Evolutionary conservation across 2,113 vertebrate genomes (phyloP).

Genomic region (Aix galericulata): DNA sequence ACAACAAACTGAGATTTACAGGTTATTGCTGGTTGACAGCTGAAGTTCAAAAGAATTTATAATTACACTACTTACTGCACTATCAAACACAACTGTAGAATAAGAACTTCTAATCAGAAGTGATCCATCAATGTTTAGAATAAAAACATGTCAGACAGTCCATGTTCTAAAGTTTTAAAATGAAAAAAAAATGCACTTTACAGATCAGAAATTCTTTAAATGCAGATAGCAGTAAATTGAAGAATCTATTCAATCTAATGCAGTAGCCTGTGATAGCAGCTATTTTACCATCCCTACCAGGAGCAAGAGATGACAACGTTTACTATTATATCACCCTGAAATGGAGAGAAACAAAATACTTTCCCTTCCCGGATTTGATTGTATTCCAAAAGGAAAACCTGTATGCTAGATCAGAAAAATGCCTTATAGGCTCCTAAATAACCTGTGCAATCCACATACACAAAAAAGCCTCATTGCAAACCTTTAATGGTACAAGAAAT

Average conservation of each 20-base stretch:
- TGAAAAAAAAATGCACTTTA: not conserved
- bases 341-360: not conserved
- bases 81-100: not conserved
- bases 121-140: not conserved
- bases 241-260: not conserved
- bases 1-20: not conserved
- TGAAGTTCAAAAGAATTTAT: not conserved
- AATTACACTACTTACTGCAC: not conserved
- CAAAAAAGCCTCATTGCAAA: not conserved
- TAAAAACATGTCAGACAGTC: not conserved
- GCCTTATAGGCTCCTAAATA: not conserved
- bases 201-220: not conserved
- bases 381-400: not conserved
- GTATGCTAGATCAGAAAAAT: not conserved
- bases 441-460: not conserved
- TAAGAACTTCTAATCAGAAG: not conserved
- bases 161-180: not conserved
- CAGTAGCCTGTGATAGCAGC: not conserved
- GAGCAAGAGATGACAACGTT: not conserved
- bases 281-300: not conserved
- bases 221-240: not conserved
- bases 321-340: not conserved
- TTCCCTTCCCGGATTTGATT: not conserved
- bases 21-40: not conserved
- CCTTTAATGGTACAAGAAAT: not conserved